A percentile compares a stretch with the other conserved stretches of the same genome.
These are phyloP conservation scores for Genyomyrus donnyi DNA, from an alignment of 2,113 vertebrate genomes.

Conservation along the genomic window DNA sequence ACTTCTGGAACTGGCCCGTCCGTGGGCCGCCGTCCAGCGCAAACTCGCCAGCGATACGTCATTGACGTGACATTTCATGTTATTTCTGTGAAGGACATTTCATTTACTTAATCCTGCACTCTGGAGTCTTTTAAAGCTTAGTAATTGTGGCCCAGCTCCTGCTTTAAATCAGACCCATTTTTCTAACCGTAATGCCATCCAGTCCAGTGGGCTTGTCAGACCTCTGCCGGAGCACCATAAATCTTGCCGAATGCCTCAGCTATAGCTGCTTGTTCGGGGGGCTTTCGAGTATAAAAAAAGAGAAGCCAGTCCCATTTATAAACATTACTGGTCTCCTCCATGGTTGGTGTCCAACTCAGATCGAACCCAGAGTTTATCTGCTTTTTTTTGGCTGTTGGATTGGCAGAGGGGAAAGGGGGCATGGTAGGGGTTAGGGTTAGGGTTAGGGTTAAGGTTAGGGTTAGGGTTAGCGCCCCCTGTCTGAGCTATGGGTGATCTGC, in stretches of 20 bases:
- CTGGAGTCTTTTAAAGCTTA: background rate
- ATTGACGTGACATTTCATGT: background rate
- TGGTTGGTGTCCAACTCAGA: background rate
- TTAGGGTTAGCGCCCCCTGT: background rate
- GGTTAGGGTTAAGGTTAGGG: too few relatives aligned
- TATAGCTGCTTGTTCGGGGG: background rate
- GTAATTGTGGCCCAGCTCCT: background rate
- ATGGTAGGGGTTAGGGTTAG: background rate
- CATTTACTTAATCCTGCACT: constrained; percentile 8
- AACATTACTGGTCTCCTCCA: background rate
- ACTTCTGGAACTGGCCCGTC: background rate
- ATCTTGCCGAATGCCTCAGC: background rate
- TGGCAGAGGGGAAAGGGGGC: background rate
- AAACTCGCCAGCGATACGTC: background rate
- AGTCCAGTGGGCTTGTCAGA: constrained; percentile 11
- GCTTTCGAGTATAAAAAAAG: background rate
- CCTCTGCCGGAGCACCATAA: background rate
- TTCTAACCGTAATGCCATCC: constrained; percentile 11
- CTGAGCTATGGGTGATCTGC: background rate
- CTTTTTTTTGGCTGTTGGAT: background rate
- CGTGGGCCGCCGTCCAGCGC: background rate
- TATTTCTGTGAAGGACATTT: background rate
- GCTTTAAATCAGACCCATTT: constrained; percentile 19
- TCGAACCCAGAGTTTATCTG: background rate
- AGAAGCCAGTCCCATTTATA: background rate